These are phyloP conservation scores for Villa cingulata DNA, from an alignment of 2,888 invertebrate genomes.

Conservation along the genomic window DNA sequence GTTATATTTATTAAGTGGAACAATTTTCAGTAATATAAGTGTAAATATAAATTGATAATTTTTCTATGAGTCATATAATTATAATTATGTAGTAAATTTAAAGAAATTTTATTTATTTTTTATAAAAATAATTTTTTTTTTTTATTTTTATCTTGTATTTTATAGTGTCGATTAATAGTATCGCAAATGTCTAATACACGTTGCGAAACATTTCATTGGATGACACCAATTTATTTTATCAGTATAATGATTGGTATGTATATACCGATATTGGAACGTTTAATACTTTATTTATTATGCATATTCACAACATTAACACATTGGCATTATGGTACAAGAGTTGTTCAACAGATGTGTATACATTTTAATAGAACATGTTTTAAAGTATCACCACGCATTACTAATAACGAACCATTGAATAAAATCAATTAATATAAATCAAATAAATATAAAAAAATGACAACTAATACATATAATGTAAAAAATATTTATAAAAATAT, in stretches of 20 bases:
- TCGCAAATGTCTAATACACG: slow-evolving; percentile 93
- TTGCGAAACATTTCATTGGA: slow-evolving; percentile 56
- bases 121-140: background rate
- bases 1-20: slow-evolving; percentile 79
- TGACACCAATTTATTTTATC: slow-evolving; percentile 29
- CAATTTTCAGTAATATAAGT: slow-evolving; percentile 94
- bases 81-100: too few relatives aligned
- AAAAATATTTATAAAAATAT: too few relatives aligned
- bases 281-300: slow-evolving; percentile 58
- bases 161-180: slow-evolving; percentile 90
- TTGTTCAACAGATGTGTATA: slow-evolving; percentile 92
- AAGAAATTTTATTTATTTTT: too few relatives aligned
- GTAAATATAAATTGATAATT: too few relatives aligned
- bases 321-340: slow-evolving; percentile 80
- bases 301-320: slow-evolving; percentile 61
- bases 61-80: too few relatives aligned
- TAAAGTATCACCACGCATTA: slow-evolving; percentile 32
- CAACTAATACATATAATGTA: too few relatives aligned
- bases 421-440: too few relatives aligned
- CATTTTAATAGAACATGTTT: slow-evolving; percentile 88
- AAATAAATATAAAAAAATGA: too few relatives aligned
- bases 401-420: too few relatives aligned
- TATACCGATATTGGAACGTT: slow-evolving; percentile 44
- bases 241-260: slow-evolving; percentile 26
- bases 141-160: slow-evolving; percentile 18